Evolutionary conservation across 2,888 invertebrate genomes (phyloP).

Genomic region (Drosophila neutralis): DNA sequence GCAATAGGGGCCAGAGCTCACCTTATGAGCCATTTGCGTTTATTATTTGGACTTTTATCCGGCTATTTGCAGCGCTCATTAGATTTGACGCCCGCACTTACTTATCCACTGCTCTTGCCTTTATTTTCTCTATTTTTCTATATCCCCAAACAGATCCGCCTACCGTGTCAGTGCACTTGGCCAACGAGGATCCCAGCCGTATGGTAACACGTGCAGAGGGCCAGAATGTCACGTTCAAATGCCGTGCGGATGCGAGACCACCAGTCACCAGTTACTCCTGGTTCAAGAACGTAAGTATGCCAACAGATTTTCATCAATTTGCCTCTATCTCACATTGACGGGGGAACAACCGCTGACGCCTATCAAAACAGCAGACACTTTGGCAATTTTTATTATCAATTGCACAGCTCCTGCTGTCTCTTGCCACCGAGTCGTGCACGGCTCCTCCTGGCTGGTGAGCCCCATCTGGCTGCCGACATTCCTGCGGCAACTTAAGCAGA

Average conservation of each 20-base stretch:
- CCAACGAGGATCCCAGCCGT: slow-evolving; percentile 88
- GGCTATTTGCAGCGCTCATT: slow-evolving; percentile 81
- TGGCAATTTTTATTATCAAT: slow-evolving; percentile 74
- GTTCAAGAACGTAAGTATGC: slow-evolving; percentile 91
- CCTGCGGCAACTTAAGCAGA: slow-evolving; percentile 68
- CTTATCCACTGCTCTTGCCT: slow-evolving; percentile 25
- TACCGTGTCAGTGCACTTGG: slow-evolving; percentile 89
- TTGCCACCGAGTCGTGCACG: background rate
- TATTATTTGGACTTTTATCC: slow-evolving; percentile 82
- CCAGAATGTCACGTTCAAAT: slow-evolving; percentile 91
- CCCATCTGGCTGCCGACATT: slow-evolving; percentile 46
- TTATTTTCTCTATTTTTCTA: slow-evolving; percentile 10
- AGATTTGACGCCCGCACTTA: slow-evolving; percentile 67
- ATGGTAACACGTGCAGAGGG: slow-evolving; percentile 88
- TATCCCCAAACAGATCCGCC: slow-evolving; percentile 89
- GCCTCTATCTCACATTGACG: background rate
- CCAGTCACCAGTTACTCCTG: slow-evolving; percentile 90
- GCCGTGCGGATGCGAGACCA: slow-evolving; percentile 92
- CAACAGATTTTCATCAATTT: slow-evolving; percentile 26
- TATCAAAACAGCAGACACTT: slow-evolving; percentile 56
- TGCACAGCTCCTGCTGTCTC: slow-evolving; percentile 20
- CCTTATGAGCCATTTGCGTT: slow-evolving; percentile 81
- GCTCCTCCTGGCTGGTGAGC: background rate
- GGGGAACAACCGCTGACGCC: slow-evolving; percentile 62
- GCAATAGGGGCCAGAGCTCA: slow-evolving; percentile 51